Evolutionary conservation across 2,888 invertebrate genomes (phyloP).

Genomic region (Pandemis heparana): DNA sequence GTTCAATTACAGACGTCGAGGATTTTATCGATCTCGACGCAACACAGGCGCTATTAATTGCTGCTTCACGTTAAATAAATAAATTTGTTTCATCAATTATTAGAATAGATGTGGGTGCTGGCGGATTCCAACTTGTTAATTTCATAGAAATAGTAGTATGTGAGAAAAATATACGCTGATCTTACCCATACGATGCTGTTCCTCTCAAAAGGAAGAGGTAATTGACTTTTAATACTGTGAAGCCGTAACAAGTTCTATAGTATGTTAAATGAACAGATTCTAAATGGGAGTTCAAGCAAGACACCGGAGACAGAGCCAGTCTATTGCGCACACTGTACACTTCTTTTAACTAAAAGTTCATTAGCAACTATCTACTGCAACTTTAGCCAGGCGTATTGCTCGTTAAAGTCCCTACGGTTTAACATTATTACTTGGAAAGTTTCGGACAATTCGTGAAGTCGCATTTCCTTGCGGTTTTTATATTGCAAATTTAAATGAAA

Average conservation of each 20-base stretch:
- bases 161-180: not conserved
- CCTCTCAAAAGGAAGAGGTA: not conserved
- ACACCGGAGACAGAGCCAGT: slow-evolving; percentile 22
- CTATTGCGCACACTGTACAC: slow-evolving; percentile 25
- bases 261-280: not conserved
- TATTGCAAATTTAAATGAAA: slow-evolving; percentile 68
- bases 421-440: slow-evolving; percentile 54
- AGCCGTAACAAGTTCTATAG: not conserved
- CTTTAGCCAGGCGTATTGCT: slow-evolving; percentile 42
- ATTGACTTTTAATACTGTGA: slow-evolving; percentile 1
- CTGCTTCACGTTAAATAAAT: not conserved
- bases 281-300: slow-evolving; percentile 33
- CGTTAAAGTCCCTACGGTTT: slow-evolving; percentile 45
- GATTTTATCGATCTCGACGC: slow-evolving; percentile 25
- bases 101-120: not conserved
- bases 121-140: too few species aligned
- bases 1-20: slow-evolving; percentile 51
- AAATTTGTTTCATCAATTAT: not conserved
- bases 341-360: slow-evolving; percentile 38
- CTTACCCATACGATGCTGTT: not conserved
- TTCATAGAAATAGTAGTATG: not conserved
- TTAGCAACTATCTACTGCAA: slow-evolving; percentile 41
- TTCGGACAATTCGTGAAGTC: slow-evolving; percentile 62
- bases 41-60: not conserved
- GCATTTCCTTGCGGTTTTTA: slow-evolving; percentile 65